Evolutionary conservation across 1,140 invertebrate species (phyloP).

Genomic region (Kradibia gibbosae): DNA sequence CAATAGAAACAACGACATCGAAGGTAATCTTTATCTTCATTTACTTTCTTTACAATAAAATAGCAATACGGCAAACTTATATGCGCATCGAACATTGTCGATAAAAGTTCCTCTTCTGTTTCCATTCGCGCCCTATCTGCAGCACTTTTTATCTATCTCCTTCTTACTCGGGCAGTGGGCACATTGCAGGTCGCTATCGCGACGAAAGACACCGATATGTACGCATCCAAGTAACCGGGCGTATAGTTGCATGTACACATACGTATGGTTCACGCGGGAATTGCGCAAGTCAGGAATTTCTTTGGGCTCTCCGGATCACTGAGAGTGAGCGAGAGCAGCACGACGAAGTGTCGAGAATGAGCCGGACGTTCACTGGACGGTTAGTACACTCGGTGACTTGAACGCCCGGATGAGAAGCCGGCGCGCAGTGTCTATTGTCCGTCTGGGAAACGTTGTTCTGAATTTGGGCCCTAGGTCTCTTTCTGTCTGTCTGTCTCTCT

Average conservation of each 20-base stretch:
- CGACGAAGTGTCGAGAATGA: background rate
- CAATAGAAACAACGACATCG: background rate
- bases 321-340: slow-evolving; percentile 36
- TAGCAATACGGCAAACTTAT: background rate
- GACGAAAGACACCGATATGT: slow-evolving; percentile 19
- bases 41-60: background rate
- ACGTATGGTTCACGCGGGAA: slow-evolving; percentile 55
- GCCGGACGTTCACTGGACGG: slow-evolving; percentile 64
- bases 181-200: background rate
- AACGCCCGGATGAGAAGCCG: slow-evolving; percentile 70
- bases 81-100: background rate
- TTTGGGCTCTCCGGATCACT: slow-evolving; percentile 52
- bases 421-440: slow-evolving; percentile 65
- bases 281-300: slow-evolving; percentile 72
- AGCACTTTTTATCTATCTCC: slow-evolving; percentile 1
- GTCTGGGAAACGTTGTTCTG: slow-evolving; percentile 36
- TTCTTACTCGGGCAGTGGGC: background rate
- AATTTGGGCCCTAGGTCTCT: background rate
- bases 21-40: background rate
- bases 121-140: background rate
- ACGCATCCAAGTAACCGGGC: background rate
- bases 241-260: slow-evolving; percentile 8
- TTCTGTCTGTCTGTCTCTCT: slow-evolving; percentile 12
- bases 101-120: background rate
- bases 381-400: slow-evolving; percentile 69